phyloP scores from a whole-genome alignment of 2,113 vertebrate genomes.

The Bubalus kerabau region DNA sequence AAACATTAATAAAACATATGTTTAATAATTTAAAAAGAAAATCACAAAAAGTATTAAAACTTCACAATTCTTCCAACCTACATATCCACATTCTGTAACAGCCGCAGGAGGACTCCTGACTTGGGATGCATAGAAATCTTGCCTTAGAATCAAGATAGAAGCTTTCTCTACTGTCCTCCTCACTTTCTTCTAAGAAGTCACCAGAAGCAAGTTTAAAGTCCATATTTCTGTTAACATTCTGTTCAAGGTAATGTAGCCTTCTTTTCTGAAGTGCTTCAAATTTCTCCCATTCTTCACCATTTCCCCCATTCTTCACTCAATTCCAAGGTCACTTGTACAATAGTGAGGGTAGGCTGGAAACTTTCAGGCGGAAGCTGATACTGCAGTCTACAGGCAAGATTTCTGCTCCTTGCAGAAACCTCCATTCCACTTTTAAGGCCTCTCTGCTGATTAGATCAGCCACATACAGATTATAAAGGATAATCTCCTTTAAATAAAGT shows the following conservation, averaged over 20 bases:
- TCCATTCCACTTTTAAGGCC: background rate
- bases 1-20: background rate
- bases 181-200: background rate
- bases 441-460: background rate
- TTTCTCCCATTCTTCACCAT: background rate
- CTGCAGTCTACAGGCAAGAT: background rate
- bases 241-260: background rate
- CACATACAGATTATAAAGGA: background rate
- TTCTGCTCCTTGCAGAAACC: background rate
- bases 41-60: background rate
- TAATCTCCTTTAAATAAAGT: background rate
- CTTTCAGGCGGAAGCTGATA: background rate
- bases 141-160: background rate
- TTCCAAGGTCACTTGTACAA: background rate
- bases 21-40: background rate
- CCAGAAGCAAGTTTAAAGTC: background rate
- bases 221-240: background rate
- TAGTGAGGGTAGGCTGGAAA: background rate
- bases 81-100: background rate
- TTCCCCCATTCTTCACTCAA: background rate
- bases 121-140: background rate
- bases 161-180: background rate
- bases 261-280: background rate
- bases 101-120: background rate
- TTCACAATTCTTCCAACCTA: background rate